These are phyloP conservation scores for Rhipidura dahli DNA, from an alignment of 2,113 vertebrate genomes.

Conservation along the genomic window DNA sequence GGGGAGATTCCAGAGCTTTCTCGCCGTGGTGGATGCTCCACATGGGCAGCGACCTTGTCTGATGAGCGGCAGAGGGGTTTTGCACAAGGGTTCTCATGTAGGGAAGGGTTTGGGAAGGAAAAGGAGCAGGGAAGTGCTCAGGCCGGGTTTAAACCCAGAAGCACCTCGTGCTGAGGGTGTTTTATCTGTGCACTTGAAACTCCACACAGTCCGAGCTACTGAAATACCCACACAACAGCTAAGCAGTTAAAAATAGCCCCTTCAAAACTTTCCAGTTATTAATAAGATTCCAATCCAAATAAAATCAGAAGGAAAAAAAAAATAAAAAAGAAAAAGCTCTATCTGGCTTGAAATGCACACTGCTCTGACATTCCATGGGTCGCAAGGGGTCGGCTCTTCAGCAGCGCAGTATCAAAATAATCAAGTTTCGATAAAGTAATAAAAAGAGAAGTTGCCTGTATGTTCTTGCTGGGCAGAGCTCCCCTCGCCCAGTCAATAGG, in stretches of 20 bases:
- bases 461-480: slow-evolving; percentile 5
- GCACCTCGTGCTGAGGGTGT: accelerated
- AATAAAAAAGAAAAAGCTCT: neutral
- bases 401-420: neutral
- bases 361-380: neutral
- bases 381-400: neutral
- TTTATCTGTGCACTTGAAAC: accelerated
- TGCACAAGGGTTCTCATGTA: neutral
- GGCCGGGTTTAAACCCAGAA: neutral
- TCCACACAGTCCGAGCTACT: accelerated
- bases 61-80: neutral
- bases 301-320: neutral
- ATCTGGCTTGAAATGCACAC: neutral
- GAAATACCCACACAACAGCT: neutral
- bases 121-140: neutral
- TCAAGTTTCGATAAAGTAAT: neutral
- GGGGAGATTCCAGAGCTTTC: neutral
- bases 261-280: neutral
- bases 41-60: accelerated
- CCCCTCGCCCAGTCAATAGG: slow-evolving; percentile 28
- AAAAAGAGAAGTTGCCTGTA: slow-evolving; percentile 7
- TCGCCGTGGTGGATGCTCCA: neutral
- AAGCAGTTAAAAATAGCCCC: neutral
- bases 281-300: neutral
- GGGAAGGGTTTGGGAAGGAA: neutral